Base-by-base conservation (phyloP, 2,797 vertebrate genomes). In the Esox masquinongy region DNA sequence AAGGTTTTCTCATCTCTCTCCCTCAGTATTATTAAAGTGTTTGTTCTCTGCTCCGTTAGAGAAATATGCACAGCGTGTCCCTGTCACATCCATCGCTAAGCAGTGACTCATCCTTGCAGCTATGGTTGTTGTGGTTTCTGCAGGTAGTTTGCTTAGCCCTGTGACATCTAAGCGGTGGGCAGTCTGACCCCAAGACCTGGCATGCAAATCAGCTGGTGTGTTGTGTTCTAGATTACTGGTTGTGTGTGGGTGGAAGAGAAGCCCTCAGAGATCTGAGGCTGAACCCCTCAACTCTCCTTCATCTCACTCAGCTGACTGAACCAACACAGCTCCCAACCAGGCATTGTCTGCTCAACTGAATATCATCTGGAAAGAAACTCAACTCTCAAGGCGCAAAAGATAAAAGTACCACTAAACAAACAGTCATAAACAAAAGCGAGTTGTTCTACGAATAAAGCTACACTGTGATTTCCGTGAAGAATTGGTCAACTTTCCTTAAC, bases 171-270 rank as follows among this genome's bases (percentile, higher is more conserved):
- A 19, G 70, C 70, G 39, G 51, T 17, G 31, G 70, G 51, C 51
- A 72, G 19, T 34, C 16, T 59, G 70, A 39, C 31, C 70, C 53
- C 15, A n/a, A n/a, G 19, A 39, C 70, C 70, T 14, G 70, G 34
- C n/a, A 72, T 72, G 51, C 53, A 61, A 72, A 72, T 56, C 17
- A 22, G 31, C 51, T 72, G 51, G 53, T 14, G 22, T 53, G 5
- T 31, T 24, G 9, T 59, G 70, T 72, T 72, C 70, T 34, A 6
- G 29, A 11, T 31, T n/a, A 34, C 51, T 39, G 56, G 22, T 61
- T 26, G 47, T 29, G 43, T 70, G 43, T 50, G 69, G 14, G 51
- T 29, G 70, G 16, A 17, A 9, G 7, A 0, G n/a, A 29, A 26
- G 69, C 24, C 22, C 39, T 12, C 70, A 16, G 7, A 34, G 50